Evolutionary conservation across 2,113 vertebrate genomes (phyloP).

Genomic region (Gadus chalcogrammus): DNA sequence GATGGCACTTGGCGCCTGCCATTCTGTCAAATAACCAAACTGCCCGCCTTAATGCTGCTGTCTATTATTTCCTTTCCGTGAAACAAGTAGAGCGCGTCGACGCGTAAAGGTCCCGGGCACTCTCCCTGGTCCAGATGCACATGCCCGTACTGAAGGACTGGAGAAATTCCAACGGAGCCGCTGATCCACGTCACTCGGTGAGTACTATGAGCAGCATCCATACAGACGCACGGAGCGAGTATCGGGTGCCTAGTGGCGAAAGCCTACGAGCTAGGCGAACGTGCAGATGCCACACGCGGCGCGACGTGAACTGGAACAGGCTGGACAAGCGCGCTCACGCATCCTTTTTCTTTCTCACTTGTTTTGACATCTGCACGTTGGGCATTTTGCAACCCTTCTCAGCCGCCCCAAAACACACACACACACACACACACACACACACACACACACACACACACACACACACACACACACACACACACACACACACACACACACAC

Average conservation of each 20-base stretch:
- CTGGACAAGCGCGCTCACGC: constrained; percentile 21
- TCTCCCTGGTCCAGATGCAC: constrained; percentile 35
- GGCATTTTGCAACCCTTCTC: too few relatives aligned
- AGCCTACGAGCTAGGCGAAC: too few relatives aligned
- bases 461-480: constrained; percentile 16
- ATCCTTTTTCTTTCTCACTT: constrained; percentile 1
- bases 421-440: too few relatives aligned
- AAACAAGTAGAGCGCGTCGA: constrained; percentile 24
- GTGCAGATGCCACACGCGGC: constrained; percentile 38
- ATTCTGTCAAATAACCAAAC: constrained; percentile 48
- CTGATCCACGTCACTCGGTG: constrained; percentile 12
- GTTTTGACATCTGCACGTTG: too few relatives aligned
- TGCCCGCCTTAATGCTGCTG: constrained; percentile 27
- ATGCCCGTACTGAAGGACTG: constrained; percentile 19
- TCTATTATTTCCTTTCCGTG: constrained; percentile 22
- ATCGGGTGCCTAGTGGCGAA: constrained; percentile 24
- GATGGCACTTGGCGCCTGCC: constrained; percentile 70
- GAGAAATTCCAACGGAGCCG: constrained; percentile 41
- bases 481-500: not conserved
- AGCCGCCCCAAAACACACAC: too few relatives aligned
- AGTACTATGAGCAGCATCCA: constrained; percentile 5
- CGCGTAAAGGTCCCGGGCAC: constrained; percentile 52
- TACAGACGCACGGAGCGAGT: constrained; percentile 9
- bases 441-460: too few relatives aligned
- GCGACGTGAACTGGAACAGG: constrained; percentile 36